These are phyloP conservation scores for Rhadina sibilatrix DNA, from an alignment of 2,113 vertebrate species.

Conservation along the genomic window DNA sequence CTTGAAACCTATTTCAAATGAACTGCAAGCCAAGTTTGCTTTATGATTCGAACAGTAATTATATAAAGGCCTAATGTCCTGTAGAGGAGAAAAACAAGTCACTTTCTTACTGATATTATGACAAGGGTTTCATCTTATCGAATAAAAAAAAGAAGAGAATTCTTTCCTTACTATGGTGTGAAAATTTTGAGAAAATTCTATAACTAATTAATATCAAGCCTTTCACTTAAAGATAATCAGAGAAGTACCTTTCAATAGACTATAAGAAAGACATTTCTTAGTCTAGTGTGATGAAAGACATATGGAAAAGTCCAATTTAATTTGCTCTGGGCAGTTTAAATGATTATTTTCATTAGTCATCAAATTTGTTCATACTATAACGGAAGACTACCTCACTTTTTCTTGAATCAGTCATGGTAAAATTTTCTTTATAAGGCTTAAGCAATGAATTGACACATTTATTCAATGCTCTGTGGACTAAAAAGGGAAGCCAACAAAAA, in stretches of 20 bases:
- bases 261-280: neutral
- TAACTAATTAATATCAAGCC: neutral
- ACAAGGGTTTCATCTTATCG: neutral
- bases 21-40: neutral
- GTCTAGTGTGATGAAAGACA: neutral
- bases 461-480: neutral
- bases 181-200: neutral
- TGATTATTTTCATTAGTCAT: neutral
- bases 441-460: slow-evolving; percentile 14
- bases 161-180: neutral
- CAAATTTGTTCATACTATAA: neutral
- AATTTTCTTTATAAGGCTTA: neutral
- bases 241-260: neutral
- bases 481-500: slow-evolving; percentile 4
- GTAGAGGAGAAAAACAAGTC: neutral
- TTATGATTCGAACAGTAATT: neutral
- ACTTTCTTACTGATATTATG: neutral
- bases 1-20: neutral
- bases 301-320: neutral
- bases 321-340: neutral
- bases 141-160: neutral
- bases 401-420: neutral
- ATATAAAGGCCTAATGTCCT: neutral
- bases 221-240: neutral
- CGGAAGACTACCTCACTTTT: neutral